phyloP scores from a whole-genome alignment of 30 jellyfish, hydroid and myxozoan genomes.

The Clytia hemisphaerica region DNA sequence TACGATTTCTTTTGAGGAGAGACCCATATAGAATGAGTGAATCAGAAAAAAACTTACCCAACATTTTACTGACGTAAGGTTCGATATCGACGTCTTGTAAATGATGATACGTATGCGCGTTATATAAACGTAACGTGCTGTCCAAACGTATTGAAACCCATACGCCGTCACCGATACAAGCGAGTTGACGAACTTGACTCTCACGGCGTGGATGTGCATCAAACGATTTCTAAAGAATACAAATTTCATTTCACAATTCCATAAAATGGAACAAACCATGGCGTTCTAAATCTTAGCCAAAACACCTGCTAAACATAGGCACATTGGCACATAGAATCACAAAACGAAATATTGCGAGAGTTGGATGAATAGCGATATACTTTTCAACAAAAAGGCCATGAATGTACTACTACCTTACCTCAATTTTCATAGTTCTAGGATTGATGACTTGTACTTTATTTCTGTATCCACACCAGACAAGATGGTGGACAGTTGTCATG shows the following conservation, averaged over 20 bases:
- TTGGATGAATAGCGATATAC: too few relatives aligned
- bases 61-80: slow-evolving; percentile 95
- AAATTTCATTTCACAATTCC: too few relatives aligned
- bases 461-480: slow-evolving; percentile 97
- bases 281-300: too few relatives aligned
- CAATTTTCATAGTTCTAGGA: slow-evolving; percentile 88
- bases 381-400: too few relatives aligned
- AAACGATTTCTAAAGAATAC: slow-evolving; percentile 60
- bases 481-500: slow-evolving; percentile 86
- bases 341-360: too few relatives aligned
- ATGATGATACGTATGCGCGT: slow-evolving; percentile 94
- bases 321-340: too few relatives aligned
- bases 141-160: slow-evolving; percentile 99
- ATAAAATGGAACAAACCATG: too few relatives aligned
- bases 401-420: slow-evolving; percentile 46
- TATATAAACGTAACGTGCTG: slow-evolving; percentile 83
- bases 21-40: neutral
- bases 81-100: slow-evolving; percentile 96
- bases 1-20: neutral
- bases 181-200: slow-evolving; percentile 96
- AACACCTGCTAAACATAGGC: too few relatives aligned
- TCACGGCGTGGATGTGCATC: slow-evolving; percentile 99
- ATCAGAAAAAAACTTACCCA: slow-evolving; percentile 49
- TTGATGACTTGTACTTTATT: slow-evolving; percentile 84
- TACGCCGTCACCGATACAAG: slow-evolving; percentile 94